Conservation (phyloP, 2,888 invertebrate species). For the Prenolepis imparis region DNA sequence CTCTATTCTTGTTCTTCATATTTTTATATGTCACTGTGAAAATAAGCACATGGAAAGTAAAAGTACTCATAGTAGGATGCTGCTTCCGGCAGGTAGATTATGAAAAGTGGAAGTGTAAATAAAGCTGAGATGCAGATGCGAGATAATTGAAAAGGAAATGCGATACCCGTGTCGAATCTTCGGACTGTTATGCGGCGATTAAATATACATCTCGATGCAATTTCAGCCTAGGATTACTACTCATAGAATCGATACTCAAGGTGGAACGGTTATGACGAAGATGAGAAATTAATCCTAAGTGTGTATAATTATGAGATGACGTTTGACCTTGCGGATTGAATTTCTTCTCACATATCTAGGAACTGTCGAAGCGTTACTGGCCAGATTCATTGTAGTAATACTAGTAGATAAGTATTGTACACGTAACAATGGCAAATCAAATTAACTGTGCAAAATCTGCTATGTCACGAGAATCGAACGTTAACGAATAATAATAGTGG, state of each 20-base stretch:
- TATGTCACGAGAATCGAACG: constrained; percentile 18
- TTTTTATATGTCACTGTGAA: neutral
- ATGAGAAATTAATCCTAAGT: constrained; percentile 30
- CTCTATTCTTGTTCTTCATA: neutral
- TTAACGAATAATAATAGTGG: neutral
- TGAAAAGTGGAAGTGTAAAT: neutral
- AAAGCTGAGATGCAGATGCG: neutral
- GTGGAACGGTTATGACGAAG: constrained; percentile 24
- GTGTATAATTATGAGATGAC: constrained; percentile 7
- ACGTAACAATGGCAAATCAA: neutral
- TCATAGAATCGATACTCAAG: constrained; percentile 4
- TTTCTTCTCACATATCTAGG: constrained; percentile 60
- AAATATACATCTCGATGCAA: constrained; percentile 14
- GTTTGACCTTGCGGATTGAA: constrained; percentile 62
- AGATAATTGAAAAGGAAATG: constrained; percentile 20
- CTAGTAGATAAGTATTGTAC: neutral
- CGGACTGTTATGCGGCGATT: constrained; percentile 2
- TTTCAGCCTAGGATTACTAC: neutral
- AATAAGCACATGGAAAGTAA: constrained; percentile 29
- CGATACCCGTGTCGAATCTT: neutral
- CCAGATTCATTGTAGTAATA: neutral
- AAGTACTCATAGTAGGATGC: neutral
- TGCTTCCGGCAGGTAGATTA: constrained; percentile 31
- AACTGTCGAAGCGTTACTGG: constrained; percentile 42
- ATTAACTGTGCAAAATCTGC: neutral